Percentiles rank a stretch among this genome's conserved stretches.
phyloP scores from a whole-genome alignment of 2,113 vertebrate species.

The Tragulus kanchil region DNA sequence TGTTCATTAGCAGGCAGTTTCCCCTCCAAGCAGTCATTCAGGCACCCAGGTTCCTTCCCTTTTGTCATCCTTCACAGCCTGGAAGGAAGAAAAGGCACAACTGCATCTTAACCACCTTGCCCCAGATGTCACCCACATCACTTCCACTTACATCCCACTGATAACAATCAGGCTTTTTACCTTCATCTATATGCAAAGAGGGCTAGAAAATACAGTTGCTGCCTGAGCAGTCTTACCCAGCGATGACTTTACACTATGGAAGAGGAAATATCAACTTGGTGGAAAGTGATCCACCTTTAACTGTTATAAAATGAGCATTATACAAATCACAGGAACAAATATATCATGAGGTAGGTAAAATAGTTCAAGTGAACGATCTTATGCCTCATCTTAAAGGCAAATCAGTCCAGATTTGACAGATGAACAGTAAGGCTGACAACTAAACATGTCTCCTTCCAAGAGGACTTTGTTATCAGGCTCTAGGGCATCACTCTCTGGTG shows the following conservation, averaged over 20 bases:
- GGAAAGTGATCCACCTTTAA: neutral
- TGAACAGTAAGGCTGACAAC: neutral
- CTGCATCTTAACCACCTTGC: neutral
- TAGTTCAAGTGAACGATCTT: neutral
- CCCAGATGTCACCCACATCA: neutral
- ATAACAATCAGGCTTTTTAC: neutral
- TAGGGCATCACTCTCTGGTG: neutral
- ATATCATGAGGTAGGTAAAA: neutral
- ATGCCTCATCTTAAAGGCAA: neutral
- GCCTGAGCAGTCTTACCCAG: neutral
- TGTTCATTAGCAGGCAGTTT: neutral
- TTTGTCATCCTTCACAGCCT: neutral
- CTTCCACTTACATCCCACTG: neutral
- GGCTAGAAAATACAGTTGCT: neutral
- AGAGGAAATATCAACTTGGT: neutral
- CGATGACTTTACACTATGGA: neutral
- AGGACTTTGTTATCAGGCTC: neutral
- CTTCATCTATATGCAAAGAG: neutral
- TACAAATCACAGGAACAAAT: neutral
- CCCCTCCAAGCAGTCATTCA: neutral
- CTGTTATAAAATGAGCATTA: neutral
- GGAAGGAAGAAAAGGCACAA: conserved; percentile 17
- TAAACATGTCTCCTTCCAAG: neutral
- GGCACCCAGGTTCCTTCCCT: neutral
- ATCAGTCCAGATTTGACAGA: neutral